Evolutionary conservation across 2,888 invertebrate genomes (phyloP).

Genomic region (Epinotia brunnichana): DNA sequence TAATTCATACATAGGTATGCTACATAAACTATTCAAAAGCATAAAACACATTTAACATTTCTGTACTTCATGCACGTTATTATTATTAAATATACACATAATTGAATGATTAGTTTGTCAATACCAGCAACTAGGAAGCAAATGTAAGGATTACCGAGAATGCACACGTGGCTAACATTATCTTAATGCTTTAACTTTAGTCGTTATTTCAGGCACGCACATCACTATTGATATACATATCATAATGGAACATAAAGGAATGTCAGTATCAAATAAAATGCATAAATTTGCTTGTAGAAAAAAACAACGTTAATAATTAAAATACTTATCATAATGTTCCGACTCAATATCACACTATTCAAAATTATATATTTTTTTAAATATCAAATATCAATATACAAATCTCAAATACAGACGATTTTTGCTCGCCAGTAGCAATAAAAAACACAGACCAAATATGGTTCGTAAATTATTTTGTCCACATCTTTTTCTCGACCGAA

Average conservation of each 20-base stretch:
- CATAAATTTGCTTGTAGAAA: neutral
- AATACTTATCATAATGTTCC: neutral
- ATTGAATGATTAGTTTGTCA: conserved; percentile 13
- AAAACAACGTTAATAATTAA: neutral
- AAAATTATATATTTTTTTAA: neutral
- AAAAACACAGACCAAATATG: neutral
- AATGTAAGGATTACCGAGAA: conserved; percentile 41
- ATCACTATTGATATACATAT: conserved; percentile 9
- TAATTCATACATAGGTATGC: neutral
- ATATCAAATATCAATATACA: neutral
- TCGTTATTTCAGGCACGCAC: conserved; percentile 24
- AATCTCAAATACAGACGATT: neutral
- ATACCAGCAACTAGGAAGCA: conserved; percentile 45
- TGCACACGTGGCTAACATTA: conserved; percentile 13
- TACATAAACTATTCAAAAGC: neutral
- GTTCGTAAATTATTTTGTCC: too few relatives aligned
- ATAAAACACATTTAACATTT: neutral
- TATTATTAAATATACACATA: neutral
- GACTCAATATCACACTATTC: neutral
- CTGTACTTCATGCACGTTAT: neutral
- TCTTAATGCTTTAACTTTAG: conserved; percentile 1
- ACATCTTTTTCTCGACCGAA: too few relatives aligned
- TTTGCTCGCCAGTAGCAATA: neutral
- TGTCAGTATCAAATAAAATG: conserved; percentile 3
- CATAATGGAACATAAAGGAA: neutral